Base-by-base conservation (phyloP, 2,797 vertebrate species). In the Danio tinwini region DNA sequence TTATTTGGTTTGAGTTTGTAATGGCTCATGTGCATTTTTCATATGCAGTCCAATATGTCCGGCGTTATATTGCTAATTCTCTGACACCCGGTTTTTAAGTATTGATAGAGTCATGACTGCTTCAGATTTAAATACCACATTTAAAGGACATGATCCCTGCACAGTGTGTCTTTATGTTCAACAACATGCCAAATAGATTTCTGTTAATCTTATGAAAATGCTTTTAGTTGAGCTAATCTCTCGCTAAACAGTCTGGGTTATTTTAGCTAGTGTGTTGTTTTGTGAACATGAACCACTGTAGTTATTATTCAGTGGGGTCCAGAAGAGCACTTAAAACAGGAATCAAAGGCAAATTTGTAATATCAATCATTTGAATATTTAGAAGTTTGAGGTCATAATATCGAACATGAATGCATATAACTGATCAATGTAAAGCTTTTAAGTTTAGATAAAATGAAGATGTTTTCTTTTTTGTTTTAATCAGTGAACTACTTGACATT, bases 171-270 rank as follows among this genome's bases (percentile, higher is more conserved):
- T 47, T 64, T 63, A 10, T 29, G 9, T 72, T 72, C 62, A 58
- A 58, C 58, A 63, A 44, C 39, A 55, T 14, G 10, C 29, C 9
- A 37, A 72, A 55, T 63, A 5, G 29, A 72, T 64, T 62, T 63
- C 45, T 63, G 16, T 59, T 37, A 67, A 55, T 72, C 14, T 53
- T 45, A 47, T 72, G 49, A 72, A 72, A 72, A 62, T 13, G 68
- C 58, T 72, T 72, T 55, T 64, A 79, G 58, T 49, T 5, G 37
- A 52, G 71, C 58, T 42, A 44, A 78, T 71, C 13, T 39, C 9
- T 17, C 39, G 63, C 40, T 55, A 53, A 62, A 45, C 37, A 53
- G 40, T 72, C 21, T 13, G 44, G 55, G 29, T 72, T 63, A n/a
- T 62, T 70, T 72, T 52, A 70, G 6, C 9, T 9, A 21, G 3